Conservation (phyloP, 2,888 invertebrate genomes). For the Orthonevra nobilis region DNA sequence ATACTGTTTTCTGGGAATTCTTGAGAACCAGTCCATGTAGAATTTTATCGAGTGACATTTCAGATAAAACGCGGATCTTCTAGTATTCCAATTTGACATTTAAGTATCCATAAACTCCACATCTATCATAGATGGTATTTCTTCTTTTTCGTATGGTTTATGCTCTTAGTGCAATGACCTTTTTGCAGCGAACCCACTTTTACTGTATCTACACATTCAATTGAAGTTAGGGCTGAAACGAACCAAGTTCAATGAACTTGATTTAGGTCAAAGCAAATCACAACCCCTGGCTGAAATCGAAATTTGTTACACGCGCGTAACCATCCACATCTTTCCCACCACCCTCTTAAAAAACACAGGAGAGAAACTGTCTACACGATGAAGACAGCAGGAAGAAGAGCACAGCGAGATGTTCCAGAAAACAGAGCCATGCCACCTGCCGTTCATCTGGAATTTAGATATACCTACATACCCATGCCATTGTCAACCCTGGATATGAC, state of each 20-base stretch:
- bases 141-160: too few species aligned
- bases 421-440: slow-evolving; percentile 50
- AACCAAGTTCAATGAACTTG: slow-evolving; percentile 75
- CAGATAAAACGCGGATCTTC: slow-evolving; percentile 57
- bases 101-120: slow-evolving; percentile 63
- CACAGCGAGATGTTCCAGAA: slow-evolving; percentile 26
- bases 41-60: slow-evolving; percentile 64
- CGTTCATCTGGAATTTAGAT: slow-evolving; percentile 47
- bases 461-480: slow-evolving; percentile 50
- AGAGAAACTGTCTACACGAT: too few species aligned
- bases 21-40: slow-evolving; percentile 36
- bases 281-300: slow-evolving; percentile 77
- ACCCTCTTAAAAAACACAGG: slow-evolving; percentile 24
- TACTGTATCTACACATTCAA: neutral
- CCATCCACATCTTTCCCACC: slow-evolving; percentile 14
- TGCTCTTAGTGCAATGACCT: slow-evolving; percentile 49
- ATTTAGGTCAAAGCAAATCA: slow-evolving; percentile 80
- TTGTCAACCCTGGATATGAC: slow-evolving; percentile 71
- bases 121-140: too few species aligned
- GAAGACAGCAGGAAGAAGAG: neutral
- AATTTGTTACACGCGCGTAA: slow-evolving; percentile 65
- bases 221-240: slow-evolving; percentile 30
- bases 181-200: slow-evolving; percentile 5
- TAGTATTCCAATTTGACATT: slow-evolving; percentile 59
- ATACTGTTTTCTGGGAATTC: slow-evolving; percentile 34